Evolutionary conservation across 2,113 vertebrate genomes (phyloP).

Genomic region (Lycocorax pyrrhopterus): DNA sequence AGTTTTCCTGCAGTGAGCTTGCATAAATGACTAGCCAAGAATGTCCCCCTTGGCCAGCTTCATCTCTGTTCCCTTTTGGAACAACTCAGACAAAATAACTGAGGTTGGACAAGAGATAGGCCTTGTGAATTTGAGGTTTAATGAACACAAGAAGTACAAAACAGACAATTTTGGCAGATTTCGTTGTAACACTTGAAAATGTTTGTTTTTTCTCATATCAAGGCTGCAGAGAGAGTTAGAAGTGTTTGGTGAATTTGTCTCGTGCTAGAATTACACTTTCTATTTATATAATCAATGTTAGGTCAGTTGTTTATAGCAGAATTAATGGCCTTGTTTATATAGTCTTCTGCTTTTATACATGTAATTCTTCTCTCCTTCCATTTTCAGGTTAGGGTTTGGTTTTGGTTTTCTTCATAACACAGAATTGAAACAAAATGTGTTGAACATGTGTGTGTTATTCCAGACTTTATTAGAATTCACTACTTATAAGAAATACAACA

Average conservation of each 20-base stretch:
- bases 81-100: constrained; percentile 29
- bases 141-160: constrained; percentile 56
- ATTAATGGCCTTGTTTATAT: constrained; percentile 61
- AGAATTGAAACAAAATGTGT: constrained; percentile 68
- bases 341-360: constrained; percentile 55
- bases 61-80: constrained; percentile 52
- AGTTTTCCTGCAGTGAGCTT: background rate
- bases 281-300: constrained; percentile 48
- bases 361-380: constrained; percentile 44
- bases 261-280: constrained; percentile 32
- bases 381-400: constrained; percentile 64
- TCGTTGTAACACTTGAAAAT: constrained; percentile 62
- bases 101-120: constrained; percentile 60
- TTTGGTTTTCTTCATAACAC: constrained; percentile 28
- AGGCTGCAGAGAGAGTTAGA: constrained; percentile 47
- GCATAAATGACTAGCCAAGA: constrained; percentile 9
- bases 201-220: constrained; percentile 62
- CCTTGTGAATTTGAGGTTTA: constrained; percentile 57
- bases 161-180: constrained; percentile 63
- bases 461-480: constrained; percentile 66
- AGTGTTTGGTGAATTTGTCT: constrained; percentile 59
- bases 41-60: constrained; percentile 14
- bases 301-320: constrained; percentile 60
- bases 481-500: constrained; percentile 69
- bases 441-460: constrained; percentile 69